Conservation (phyloP, 2,888 invertebrate species). For the Argynnis bischoffii region DNA sequence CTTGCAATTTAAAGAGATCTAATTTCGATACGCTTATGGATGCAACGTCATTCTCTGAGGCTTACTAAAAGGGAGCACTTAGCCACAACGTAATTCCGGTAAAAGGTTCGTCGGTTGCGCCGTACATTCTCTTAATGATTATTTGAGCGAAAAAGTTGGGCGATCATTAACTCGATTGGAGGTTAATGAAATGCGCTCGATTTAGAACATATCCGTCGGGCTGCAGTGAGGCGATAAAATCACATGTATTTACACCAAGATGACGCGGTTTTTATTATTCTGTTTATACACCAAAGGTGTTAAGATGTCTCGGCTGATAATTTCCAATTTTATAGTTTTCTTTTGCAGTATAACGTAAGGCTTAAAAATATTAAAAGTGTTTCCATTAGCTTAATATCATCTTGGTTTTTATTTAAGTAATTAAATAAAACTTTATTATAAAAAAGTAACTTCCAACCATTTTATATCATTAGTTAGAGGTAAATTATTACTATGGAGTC, state of each 20-base stretch:
- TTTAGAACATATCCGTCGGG: conserved; percentile 56
- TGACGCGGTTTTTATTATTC: conserved; percentile 25
- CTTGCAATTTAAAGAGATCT: conserved; percentile 15
- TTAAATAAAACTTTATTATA: not conserved
- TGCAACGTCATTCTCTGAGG: conserved; percentile 37
- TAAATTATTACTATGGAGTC: too few relatives aligned
- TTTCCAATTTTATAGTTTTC: conserved; percentile 18
- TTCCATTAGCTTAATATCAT: conserved; percentile 2
- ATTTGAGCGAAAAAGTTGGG: conserved; percentile 77
- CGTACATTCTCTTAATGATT: conserved; percentile 74
- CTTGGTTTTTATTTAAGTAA: conserved; percentile 8
- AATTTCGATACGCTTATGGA: conserved; percentile 31
- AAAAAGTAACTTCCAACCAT: not conserved
- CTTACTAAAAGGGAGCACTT: conserved; percentile 63
- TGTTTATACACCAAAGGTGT: conserved; percentile 18
- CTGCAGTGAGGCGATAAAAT: conserved; percentile 20
- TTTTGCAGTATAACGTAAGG: not conserved
- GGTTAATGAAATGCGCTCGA: conserved; percentile 67
- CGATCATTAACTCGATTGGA: conserved; percentile 72
- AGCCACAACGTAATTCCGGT: conserved; percentile 71
- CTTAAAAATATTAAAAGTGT: conserved; percentile 6
- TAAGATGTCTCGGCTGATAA: conserved; percentile 23
- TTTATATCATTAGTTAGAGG: not conserved
- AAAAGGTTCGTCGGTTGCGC: conserved; percentile 66
- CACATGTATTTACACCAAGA: conserved; percentile 9